Evolutionary conservation across 2,113 vertebrate species (phyloP), one percentile per base, ranked within the genome.

Genomic region (Spea multiplicata): DNA sequence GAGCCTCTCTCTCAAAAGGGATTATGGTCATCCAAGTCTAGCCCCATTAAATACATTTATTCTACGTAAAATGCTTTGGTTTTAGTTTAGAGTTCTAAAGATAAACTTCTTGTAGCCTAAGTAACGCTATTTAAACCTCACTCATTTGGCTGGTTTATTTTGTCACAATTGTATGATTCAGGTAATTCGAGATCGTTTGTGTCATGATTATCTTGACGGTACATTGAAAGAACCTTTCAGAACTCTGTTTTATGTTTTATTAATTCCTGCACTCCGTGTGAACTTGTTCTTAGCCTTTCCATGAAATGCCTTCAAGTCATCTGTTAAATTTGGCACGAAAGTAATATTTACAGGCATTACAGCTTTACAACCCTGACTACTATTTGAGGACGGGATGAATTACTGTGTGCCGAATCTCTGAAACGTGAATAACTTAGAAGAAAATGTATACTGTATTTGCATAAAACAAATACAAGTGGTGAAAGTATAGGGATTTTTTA

Each of bases 211-310:
- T 66, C 49, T 68, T 76, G 74, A 76, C 59, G 74, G 52, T 44
- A 68, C 55, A 57, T 53, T 66, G 70, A 53, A 79, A 73, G 66
- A 79, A 79, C 77, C 77, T 79, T 79, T 66, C 70, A 66, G 48
- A 79, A 73, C 13, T 44, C 70, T 79, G 77, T 79, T 79, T 49
- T 16, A 79, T 79, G 70, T 79, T 73, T 79, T 79, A 79, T 79
- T 79, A 72, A 79, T 79, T 64, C 16, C 30, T 73, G 77, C 53
- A 73, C 77, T 79, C 17, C 67, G 44, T 16, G 70, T 79, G 77
- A 79, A 79, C 77, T 16, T 66, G 30, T 62, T 66, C 10, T 73
- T 66, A 73, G 71, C 5, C 49, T 73, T 73, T 57, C 71, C 61
- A 79, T 73, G 44, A 16, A 65, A 50, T 64, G 62, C 48, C 50